A percentile compares a stretch with the other conserved stretches of the same genome.
These are phyloP conservation scores for Psittacula derbiana DNA, from an alignment of 2,797 vertebrate genomes.

Conservation along the genomic window DNA sequence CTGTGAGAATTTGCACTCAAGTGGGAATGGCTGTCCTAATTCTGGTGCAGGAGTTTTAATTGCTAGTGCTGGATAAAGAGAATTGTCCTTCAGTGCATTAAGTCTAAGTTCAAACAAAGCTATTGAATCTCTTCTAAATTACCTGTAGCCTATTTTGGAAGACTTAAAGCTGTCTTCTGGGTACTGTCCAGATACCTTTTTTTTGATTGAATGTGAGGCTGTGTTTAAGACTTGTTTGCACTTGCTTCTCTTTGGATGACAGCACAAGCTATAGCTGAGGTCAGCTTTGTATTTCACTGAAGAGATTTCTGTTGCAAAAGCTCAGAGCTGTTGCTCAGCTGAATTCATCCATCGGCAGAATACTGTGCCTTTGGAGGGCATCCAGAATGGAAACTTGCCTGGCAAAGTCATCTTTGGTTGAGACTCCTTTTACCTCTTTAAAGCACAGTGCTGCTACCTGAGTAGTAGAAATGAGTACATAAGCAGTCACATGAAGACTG, in stretches of 20 bases:
- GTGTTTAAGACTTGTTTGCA: neutral
- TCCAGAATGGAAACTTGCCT: neutral
- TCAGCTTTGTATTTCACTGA: slow-evolving; percentile 25
- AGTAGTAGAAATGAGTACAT: neutral
- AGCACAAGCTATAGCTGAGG: slow-evolving; percentile 29
- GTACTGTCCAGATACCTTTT: neutral
- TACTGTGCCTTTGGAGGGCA: neutral
- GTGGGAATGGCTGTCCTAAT: neutral
- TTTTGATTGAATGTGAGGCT: neutral
- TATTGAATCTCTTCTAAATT: neutral
- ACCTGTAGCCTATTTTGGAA: neutral
- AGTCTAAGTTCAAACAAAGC: neutral
- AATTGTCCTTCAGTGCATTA: neutral
- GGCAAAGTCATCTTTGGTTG: neutral
- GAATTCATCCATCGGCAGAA: neutral
- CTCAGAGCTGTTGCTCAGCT: neutral
- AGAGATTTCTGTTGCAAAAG: slow-evolving; percentile 16
- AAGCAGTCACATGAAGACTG: neutral
- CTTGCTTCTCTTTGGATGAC: slow-evolving; percentile 29
- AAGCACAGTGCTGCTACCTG: neutral
- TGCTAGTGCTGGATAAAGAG: neutral
- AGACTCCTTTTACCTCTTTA: neutral
- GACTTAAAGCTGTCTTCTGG: neutral
- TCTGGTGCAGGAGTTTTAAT: neutral
- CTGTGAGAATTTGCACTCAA: neutral